Evolutionary conservation across 2,888 invertebrate species (phyloP).

Genomic region (Parthenolecanium corni): DNA sequence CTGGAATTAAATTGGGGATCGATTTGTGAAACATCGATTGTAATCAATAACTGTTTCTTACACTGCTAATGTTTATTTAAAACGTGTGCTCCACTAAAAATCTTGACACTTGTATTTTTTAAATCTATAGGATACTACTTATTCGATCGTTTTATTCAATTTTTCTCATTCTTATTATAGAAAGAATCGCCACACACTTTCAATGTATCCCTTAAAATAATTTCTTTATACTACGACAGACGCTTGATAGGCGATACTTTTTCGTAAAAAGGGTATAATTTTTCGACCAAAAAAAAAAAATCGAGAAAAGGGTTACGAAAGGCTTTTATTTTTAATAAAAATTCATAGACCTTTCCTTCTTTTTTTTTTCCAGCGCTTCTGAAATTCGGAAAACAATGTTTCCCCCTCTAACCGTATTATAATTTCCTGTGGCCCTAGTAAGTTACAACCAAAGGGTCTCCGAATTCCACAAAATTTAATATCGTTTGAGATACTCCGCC

Average conservation of each 20-base stretch:
- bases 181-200: too few relatives aligned
- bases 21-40: too few relatives aligned
- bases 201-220: too few relatives aligned
- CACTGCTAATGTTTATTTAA: too few relatives aligned
- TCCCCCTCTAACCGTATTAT: slow-evolving; percentile 16
- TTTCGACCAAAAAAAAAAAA: neutral
- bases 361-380: slow-evolving; percentile 19
- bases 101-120: too few relatives aligned
- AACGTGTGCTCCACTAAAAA: too few relatives aligned
- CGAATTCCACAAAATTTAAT: slow-evolving; percentile 27
- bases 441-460: slow-evolving; percentile 23
- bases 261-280: slow-evolving; percentile 16
- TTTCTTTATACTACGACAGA: too few relatives aligned
- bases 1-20: too few relatives aligned
- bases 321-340: slow-evolving; percentile 21
- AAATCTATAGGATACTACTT: too few relatives aligned
- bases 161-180: too few relatives aligned
- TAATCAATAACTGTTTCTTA: too few relatives aligned
- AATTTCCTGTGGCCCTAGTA: slow-evolving; percentile 25
- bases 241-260: neutral
- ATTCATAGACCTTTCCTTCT: slow-evolving; percentile 24
- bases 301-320: slow-evolving; percentile 14
- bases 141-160: too few relatives aligned
- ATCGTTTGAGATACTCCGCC: slow-evolving; percentile 27
- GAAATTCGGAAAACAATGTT: slow-evolving; percentile 17